phyloP scores from a whole-genome alignment of 2,888 invertebrate genomes.

The Pediacus dermestoides region DNA sequence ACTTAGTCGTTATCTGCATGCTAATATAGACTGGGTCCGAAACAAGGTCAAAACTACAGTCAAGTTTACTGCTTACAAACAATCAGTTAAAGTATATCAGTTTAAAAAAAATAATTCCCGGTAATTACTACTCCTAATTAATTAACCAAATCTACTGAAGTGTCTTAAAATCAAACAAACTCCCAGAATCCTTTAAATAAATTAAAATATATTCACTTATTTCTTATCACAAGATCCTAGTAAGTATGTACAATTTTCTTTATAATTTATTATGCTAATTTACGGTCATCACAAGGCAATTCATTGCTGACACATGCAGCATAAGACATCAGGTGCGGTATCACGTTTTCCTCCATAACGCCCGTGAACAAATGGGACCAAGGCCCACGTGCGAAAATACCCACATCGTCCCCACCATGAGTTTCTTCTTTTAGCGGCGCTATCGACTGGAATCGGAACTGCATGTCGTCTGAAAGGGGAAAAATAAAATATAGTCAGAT shows the following conservation, averaged over 20 bases:
- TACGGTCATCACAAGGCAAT: conserved; percentile 3
- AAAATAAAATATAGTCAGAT: conserved; percentile 5
- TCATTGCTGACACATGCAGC: conserved; percentile 69
- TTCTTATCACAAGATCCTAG: conserved; percentile 16
- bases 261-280: conserved; percentile 4
- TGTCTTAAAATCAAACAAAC: not conserved
- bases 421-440: conserved; percentile 63
- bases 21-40: too few species aligned
- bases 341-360: conserved; percentile 72
- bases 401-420: conserved; percentile 78
- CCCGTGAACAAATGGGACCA: conserved; percentile 80
- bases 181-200: not conserved
- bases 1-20: too few species aligned
- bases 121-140: too few species aligned
- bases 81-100: too few species aligned
- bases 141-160: not conserved
- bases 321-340: conserved; percentile 73
- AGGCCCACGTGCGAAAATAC: conserved; percentile 72
- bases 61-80: too few species aligned
- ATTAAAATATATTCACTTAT: conserved; percentile 5
- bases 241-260: conserved; percentile 4
- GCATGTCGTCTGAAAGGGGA: conserved; percentile 46
- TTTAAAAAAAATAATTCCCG: too few species aligned
- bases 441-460: conserved; percentile 59
- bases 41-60: too few species aligned